Evolutionary conservation across 2,113 vertebrate species (phyloP).

Genomic region (Crotalus horridus): DNA sequence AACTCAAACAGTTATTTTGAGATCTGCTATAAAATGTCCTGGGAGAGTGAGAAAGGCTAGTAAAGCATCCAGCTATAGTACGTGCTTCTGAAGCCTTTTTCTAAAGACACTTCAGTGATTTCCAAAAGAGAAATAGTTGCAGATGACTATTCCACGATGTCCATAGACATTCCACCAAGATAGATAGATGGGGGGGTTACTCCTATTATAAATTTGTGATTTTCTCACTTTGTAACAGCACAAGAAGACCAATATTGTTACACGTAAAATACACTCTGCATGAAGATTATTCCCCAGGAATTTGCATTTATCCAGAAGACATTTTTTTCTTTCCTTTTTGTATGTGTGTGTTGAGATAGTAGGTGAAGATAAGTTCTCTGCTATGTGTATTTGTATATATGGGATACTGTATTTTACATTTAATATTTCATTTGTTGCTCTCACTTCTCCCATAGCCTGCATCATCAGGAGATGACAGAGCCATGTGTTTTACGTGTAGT

Average conservation of each 20-base stretch:
- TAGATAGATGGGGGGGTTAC: too few species aligned
- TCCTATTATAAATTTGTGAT: background rate
- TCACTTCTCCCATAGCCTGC: constrained; percentile 77
- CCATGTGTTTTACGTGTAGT: constrained; percentile 99
- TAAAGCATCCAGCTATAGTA: background rate
- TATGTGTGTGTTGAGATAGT: background rate
- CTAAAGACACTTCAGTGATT: background rate
- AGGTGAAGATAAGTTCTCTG: background rate
- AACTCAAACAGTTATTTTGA: background rate
- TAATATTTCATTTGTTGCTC: background rate
- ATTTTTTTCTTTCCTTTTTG: background rate
- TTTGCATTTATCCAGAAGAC: background rate
- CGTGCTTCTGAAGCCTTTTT: background rate
- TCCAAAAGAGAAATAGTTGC: background rate
- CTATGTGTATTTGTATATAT: background rate
- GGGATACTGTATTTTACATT: background rate
- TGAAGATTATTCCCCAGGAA: background rate
- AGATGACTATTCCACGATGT: background rate
- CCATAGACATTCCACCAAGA: too few species aligned
- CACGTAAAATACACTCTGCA: background rate
- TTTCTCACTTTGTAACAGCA: background rate
- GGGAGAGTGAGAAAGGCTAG: background rate
- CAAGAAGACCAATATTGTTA: background rate
- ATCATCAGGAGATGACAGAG: constrained; percentile 95
- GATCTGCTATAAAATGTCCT: background rate